These are phyloP conservation scores for Parasteatoda lunata DNA, from an alignment of 2,888 invertebrate species.

Conservation along the genomic window DNA sequence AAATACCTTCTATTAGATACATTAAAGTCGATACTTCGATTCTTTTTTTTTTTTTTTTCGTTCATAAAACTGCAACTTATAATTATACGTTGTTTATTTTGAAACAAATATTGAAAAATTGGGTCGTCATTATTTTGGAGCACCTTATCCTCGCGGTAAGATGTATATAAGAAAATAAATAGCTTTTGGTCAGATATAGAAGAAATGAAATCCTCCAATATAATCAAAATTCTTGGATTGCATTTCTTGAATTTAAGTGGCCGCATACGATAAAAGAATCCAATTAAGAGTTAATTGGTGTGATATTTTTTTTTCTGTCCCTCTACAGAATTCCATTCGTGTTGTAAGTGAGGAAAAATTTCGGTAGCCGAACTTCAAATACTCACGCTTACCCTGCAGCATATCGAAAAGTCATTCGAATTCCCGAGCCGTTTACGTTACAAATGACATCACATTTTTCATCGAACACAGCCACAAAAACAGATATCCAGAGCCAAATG, in stretches of 20 bases:
- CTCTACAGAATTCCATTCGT: conserved; percentile 13
- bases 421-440: conserved; percentile 55
- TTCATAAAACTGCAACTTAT: too few species aligned
- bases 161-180: too few species aligned
- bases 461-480: conserved; percentile 66
- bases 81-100: too few species aligned
- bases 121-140: too few species aligned
- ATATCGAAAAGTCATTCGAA: conserved; percentile 55
- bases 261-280: conserved; percentile 47
- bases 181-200: too few species aligned
- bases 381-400: conserved; percentile 52
- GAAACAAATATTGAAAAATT: too few species aligned
- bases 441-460: conserved; percentile 67
- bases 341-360: conserved; percentile 39
- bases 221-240: conserved; percentile 36
- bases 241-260: conserved; percentile 41
- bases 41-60: too few species aligned
- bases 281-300: conserved; percentile 55
- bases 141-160: too few species aligned
- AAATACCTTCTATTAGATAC: too few species aligned
- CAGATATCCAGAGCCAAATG: conserved; percentile 60
- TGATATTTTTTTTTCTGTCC: conserved; percentile 27
- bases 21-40: too few species aligned
- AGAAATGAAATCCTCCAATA: too few species aligned
- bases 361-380: conserved; percentile 37